Conservation (phyloP, 2,113 vertebrate species). For the Corythoichthys intestinalis region DNA sequence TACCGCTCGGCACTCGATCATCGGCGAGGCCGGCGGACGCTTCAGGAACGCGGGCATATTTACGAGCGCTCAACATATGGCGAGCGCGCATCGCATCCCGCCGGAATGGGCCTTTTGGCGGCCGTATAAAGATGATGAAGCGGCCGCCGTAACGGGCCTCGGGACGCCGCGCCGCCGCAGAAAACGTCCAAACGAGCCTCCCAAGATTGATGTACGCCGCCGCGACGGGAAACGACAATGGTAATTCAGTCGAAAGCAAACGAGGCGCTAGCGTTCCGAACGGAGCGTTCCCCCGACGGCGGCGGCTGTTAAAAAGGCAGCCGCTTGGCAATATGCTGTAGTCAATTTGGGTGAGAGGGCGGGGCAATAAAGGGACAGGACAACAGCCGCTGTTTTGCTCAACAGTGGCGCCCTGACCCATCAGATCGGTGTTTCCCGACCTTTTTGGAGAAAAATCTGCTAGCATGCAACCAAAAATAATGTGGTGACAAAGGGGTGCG, state of each 20-base stretch:
- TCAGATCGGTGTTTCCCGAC: too few species aligned
- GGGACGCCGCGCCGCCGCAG: conserved; percentile 78
- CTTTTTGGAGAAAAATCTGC: too few species aligned
- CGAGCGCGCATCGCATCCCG: conserved; percentile 87
- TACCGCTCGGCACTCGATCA: conserved; percentile 97
- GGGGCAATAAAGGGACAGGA: conserved; percentile 63
- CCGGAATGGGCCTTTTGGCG: conserved; percentile 98
- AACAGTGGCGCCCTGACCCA: too few species aligned
- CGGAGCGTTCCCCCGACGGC: conserved; percentile 78
- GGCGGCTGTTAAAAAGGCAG: conserved; percentile 82
- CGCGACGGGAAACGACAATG: conserved; percentile 79
- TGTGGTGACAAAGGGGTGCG: too few species aligned
- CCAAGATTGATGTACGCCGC: conserved; percentile 89
- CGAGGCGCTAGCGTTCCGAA: conserved; percentile 78
- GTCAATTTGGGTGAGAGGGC: conserved; percentile 78
- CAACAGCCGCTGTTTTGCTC: conserved; percentile 21
- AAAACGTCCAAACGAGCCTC: conserved; percentile 84
- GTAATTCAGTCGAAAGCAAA: conserved; percentile 81
- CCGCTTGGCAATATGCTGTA: conserved; percentile 74
- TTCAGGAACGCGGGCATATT: conserved; percentile 95
- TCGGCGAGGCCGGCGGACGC: conserved; percentile 94
- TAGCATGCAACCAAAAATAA: too few species aligned
- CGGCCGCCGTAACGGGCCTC: conserved; percentile 72
- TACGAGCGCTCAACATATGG: conserved; percentile 98
- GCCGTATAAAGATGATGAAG: conserved; percentile 99